Evolutionary conservation across 2,113 vertebrate species (phyloP).

Genomic region (Felis chaus): DNA sequence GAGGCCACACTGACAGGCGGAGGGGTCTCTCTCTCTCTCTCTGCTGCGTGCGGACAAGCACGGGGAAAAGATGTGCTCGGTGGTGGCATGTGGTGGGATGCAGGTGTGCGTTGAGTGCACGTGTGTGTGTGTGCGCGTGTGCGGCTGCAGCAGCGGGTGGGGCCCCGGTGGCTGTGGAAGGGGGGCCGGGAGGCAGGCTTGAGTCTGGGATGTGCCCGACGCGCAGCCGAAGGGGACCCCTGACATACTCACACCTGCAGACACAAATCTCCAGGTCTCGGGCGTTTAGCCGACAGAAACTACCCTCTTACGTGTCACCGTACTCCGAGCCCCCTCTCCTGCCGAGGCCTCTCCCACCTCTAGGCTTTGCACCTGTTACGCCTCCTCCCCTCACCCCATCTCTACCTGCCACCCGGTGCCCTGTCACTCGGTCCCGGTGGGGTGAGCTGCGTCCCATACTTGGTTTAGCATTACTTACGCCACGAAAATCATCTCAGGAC

Average conservation of each 20-base stretch:
- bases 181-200: neutral
- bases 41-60: accelerated
- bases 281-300: neutral
- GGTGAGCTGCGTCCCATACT: accelerated
- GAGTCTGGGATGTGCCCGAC: accelerated
- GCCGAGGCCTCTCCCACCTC: accelerated
- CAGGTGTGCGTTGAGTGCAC: accelerated
- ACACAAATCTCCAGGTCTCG: neutral
- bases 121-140: accelerated
- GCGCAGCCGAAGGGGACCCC: neutral
- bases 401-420: neutral
- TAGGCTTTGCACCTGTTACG: neutral
- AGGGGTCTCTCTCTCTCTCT: neutral
- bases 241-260: accelerated
- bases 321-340: neutral
- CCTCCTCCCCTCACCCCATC: neutral
- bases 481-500: neutral
- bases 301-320: accelerated
- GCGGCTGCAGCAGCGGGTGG: neutral
- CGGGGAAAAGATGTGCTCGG: neutral
- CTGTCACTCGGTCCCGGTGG: neutral
- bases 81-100: neutral
- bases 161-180: neutral
- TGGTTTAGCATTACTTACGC: neutral
- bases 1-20: neutral